Percentiles rank a stretch among this genome's conserved stretches.
Conservation (phyloP, 2,797 vertebrate species). For the Semotilus atromaculatus region DNA sequence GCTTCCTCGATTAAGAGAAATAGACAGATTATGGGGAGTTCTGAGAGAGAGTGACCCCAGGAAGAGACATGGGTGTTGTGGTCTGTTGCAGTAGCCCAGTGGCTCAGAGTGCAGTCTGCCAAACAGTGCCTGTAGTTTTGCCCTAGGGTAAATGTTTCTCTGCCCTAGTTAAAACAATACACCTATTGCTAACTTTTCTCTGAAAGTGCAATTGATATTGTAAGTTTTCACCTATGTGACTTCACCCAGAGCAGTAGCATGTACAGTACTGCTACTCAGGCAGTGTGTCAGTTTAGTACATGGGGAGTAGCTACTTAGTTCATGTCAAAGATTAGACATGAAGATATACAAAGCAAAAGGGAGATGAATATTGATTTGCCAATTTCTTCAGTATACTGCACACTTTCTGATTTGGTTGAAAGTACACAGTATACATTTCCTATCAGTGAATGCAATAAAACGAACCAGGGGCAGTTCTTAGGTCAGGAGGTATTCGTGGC, state of each 20-base stretch:
- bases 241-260: conserved; percentile 24
- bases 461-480: not conserved
- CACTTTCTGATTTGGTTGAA: conserved; percentile 35
- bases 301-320: not conserved
- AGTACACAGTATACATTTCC: conserved; percentile 34
- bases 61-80: conserved; percentile 45
- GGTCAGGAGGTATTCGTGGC: not conserved
- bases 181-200: conserved; percentile 38
- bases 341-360: conserved; percentile 5
- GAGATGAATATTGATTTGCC: conserved; percentile 16
- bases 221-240: conserved; percentile 39
- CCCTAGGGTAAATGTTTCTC: conserved; percentile 37
- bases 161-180: conserved; percentile 48
- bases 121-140: conserved; percentile 50
- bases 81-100: conserved; percentile 59
- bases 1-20: conserved; percentile 27
- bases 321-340: conserved; percentile 5
- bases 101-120: conserved; percentile 71
- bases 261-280: conserved; percentile 31
- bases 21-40: conserved; percentile 8
- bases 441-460: not conserved
- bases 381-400: conserved; percentile 26
- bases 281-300: conserved; percentile 14
- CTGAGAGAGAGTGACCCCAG: conserved; percentile 19
- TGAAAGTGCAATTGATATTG: conserved; percentile 50